Conservation (phyloP, 2,888 invertebrate genomes). For the Synanthedon tipuliformis region DNA sequence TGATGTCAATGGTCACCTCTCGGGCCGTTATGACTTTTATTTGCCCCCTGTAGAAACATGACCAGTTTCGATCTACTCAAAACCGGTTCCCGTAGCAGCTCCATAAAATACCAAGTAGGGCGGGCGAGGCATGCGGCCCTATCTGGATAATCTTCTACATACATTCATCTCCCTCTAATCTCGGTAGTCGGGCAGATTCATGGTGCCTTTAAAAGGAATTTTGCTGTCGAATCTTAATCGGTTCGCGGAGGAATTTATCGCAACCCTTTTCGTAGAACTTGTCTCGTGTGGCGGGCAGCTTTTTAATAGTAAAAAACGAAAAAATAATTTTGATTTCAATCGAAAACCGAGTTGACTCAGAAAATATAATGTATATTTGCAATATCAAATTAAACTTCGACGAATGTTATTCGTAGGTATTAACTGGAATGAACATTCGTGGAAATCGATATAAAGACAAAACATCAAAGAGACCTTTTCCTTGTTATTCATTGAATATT, state of each 20-base stretch:
- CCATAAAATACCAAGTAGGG: conserved; percentile 35
- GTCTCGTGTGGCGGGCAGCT: conserved; percentile 5
- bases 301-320: no score
- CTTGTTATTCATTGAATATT: no score
- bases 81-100: conserved; percentile 34
- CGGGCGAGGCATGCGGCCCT: conserved; percentile 28
- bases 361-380: no score
- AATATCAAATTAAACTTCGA: no score
- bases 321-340: no score
- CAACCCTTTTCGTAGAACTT: conserved; percentile 38
- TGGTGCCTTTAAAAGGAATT: conserved; percentile 48
- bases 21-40: conserved; percentile 55
- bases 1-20: conserved; percentile 23
- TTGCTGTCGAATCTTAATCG: conserved; percentile 51
- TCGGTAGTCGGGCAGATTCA: conserved; percentile 48
- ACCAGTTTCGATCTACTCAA: not conserved
- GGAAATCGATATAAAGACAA: no score
- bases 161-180: conserved; percentile 53
- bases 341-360: no score
- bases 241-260: conserved; percentile 54
- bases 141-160: conserved; percentile 44
- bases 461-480: no score
- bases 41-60: conserved; percentile 37
- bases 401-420: no score
- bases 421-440: no score